Conservation (phyloP, 2,888 invertebrate species). For the Phengaris alcon region DNA sequence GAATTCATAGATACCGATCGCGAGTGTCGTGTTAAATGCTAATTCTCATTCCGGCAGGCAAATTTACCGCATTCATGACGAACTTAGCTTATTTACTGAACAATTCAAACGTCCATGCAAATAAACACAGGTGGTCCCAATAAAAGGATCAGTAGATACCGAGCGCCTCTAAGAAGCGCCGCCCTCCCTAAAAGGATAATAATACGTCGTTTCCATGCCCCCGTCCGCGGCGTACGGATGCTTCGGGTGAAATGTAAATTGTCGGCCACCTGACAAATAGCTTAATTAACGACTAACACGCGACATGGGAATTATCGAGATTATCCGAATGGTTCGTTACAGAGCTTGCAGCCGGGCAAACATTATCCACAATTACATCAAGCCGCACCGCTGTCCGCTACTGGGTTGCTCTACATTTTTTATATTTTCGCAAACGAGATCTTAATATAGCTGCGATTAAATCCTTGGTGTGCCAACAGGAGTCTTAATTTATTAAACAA, state of each 20-base stretch:
- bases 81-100: slow-evolving; percentile 77
- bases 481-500: slow-evolving; percentile 44
- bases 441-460: slow-evolving; percentile 13
- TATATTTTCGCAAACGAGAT: slow-evolving; percentile 39
- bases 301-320: slow-evolving; percentile 65
- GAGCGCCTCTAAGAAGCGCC: slow-evolving; percentile 67
- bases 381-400: slow-evolving; percentile 46
- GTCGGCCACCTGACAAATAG: slow-evolving; percentile 74
- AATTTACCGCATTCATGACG: slow-evolving; percentile 52
- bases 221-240: slow-evolving; percentile 56
- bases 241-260: slow-evolving; percentile 75
- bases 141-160: slow-evolving; percentile 70
- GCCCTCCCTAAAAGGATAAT: slow-evolving; percentile 79
- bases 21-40: slow-evolving; percentile 63
- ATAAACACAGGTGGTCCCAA: slow-evolving; percentile 76
- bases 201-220: slow-evolving; percentile 74
- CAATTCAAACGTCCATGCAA: slow-evolving; percentile 75
- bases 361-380: slow-evolving; percentile 47
- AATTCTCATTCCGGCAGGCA: slow-evolving; percentile 50
- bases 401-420: slow-evolving; percentile 49
- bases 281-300: slow-evolving; percentile 77
- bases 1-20: slow-evolving; percentile 33
- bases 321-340: slow-evolving; percentile 59
- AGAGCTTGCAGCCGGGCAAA: slow-evolving; percentile 38
- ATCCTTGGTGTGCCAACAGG: neutral